Evolutionary conservation across 2,113 vertebrate species (phyloP), one percentile per base, ranked within the genome.

Genomic region (Pelusios castaneus): DNA sequence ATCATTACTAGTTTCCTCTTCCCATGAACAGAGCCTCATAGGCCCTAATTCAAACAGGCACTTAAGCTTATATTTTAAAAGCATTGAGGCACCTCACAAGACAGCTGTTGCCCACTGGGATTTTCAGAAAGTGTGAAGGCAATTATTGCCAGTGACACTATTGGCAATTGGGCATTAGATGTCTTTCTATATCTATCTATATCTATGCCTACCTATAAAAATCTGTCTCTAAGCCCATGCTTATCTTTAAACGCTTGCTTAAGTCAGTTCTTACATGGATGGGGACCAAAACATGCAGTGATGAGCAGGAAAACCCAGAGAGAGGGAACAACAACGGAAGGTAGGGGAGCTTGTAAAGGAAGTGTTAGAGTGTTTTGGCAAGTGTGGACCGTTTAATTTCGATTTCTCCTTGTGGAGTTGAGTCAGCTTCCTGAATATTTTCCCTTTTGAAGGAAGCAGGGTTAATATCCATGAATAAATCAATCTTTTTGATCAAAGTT

Each of bases 381-480:
- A 24, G 54, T 34, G 25, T 56, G 41, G 80, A n/a, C 60, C 47
- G 45, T 73, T 87, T 3, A 1, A 85, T 89, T 89, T 27, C 19
- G 87, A 87, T 67, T 58, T 0, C 16, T 43, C n/a, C 6, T 86
- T 60, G 60, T 54, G 73, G 82, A 81, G 60, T 47, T 52, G 51
- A 29, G 70, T 87, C 89, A 93, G 79, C 76, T 93, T 43, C 83
- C 91, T n/a, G 63, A 87, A 54, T 3, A 4, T 78, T 89, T 83
- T 89, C 70, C 70, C 56, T 84, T 87, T 83, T 63, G 81, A 95
- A 90, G 77, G 60, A 87, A 55, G 85, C 2, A 6, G 54, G 82
- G 56, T 91, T 89, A 93, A 87, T 55, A 87, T 85, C 85, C 75
- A 1, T 52, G 80, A 90, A 89, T 94, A 92, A 94, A 94, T 89